Evolutionary conservation across 2,888 invertebrate genomes (phyloP), one percentile per base, ranked within the genome.

Genomic region (Heliconius aoede): DNA sequence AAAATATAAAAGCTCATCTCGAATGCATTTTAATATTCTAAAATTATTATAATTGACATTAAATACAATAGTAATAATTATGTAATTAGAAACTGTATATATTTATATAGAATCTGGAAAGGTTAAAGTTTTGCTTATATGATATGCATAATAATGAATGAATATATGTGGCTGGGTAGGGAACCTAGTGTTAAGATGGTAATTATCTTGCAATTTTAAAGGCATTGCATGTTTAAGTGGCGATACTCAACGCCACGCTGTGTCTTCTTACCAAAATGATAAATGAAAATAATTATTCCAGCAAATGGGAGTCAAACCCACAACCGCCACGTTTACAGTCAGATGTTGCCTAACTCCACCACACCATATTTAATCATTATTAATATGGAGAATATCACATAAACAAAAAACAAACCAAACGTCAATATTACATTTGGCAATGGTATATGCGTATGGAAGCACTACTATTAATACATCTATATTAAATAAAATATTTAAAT

Each of bases 381-480:
- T 32, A 13, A 36, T 7, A 32, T n/a, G n/a, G 3, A 46, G 21
- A 28, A 26, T 30, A 68, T 68, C 26, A 30, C 68, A 68, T 51
- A 68, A 26, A 28, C 32, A 64, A 32, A 51, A n/a, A n/a, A 68
- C 28, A 28, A 30, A 13, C 55, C n/a, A 13, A n/a, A n/a, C 1
- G 55, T 30, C 69, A 30, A 55, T 55, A 68, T 83, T 83, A 82
- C 86, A 86, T 89, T 90, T 90, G 87, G 87, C 87, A 87, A 89
- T 85, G 84, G 84, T 81, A 86, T 78, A 82, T 81, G 85, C 77
- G 84, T 85, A 85, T 89, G 90, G 91, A 91, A 91, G 91, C 90
- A 86, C 90, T 89, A 87, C 82, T 80, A 82, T 82, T 83, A 83
- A 81, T 65, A 46, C 18, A 83, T 83, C 76, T 85, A 83, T 72